Conservation (phyloP, 1,140 invertebrate species). For the Vanessa tameamea region DNA sequence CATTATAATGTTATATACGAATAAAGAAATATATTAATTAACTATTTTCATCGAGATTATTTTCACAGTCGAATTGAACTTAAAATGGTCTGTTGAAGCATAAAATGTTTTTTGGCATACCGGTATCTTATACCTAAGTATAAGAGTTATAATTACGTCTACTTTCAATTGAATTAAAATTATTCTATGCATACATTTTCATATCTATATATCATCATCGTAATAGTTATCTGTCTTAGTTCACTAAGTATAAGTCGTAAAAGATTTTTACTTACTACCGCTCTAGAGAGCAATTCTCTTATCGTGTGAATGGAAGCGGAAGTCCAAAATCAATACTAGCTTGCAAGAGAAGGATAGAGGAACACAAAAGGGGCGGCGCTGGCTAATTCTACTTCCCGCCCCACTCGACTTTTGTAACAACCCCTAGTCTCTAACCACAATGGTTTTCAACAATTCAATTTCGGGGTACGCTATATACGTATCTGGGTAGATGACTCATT, state of each 20-base stretch:
- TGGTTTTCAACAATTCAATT: slow-evolving; percentile 47
- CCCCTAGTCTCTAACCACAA: slow-evolving; percentile 48
- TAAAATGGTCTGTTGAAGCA: no score
- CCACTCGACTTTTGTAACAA: slow-evolving; percentile 34
- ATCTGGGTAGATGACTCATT: slow-evolving; percentile 16
- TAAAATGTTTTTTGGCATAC: no score
- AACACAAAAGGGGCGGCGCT: slow-evolving; percentile 53
- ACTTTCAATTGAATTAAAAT: no score
- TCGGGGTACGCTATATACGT: slow-evolving; percentile 31
- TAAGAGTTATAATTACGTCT: no score
- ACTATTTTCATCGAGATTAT: no score
- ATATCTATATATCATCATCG: no score
- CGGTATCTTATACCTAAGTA: no score
- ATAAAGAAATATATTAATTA: no score
- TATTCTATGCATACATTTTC: no score
- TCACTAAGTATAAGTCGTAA: background rate
- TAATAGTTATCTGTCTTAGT: no score
- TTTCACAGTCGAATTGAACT: no score
- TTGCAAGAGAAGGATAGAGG: slow-evolving; percentile 52
- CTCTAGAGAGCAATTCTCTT: background rate
- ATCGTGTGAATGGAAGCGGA: slow-evolving; percentile 34
- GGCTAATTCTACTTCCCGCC: slow-evolving; percentile 43
- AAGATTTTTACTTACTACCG: background rate
- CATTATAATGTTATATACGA: no score
- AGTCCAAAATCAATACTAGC: slow-evolving; percentile 60